Base-by-base conservation (phyloP, 1,140 invertebrate genomes). In the Leptoteleia sp. region DNA sequence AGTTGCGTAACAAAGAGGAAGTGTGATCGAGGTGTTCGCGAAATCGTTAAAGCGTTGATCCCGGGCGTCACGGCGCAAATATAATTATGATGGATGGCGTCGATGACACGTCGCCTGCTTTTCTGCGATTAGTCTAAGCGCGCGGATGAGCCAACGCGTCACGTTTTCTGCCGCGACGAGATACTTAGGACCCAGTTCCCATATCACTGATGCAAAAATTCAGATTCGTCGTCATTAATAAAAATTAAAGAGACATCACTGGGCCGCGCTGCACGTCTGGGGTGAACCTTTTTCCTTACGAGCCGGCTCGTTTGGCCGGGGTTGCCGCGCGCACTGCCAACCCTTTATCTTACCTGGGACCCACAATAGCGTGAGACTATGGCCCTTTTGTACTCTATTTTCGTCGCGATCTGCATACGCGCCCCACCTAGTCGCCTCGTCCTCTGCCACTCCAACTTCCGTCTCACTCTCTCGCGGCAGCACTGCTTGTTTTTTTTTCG, bases 161-260 rank as follows among this genome's bases (percentile, higher is more conserved):
- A 82, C 80, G 81, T 84, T 73, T 50, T 55, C 35, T 27, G 42
- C n/a, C 25, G 52, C 37, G 27, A 43, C 43, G 38, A 43, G 40
- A 62, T 50, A 48, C 48, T 42, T 67, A 48, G 43, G 59, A 9
- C 40, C 54, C 25, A 72, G 87, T 89, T 89, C 88, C 87, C 88
- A 89, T 89, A 89, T 89, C 88, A 88, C 81, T 73, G 82, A 89
- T 89, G 87, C 88, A 88, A 81, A 89, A 88, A 89, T 89, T 89
- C 87, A 89, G 88, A 89, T 89, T 85, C 75, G 45, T 52, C 29
- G 85, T 89, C 88, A 89, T 89, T 89, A 89, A 89, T 89, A 89
- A 89, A 89, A 89, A 89, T 89, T 89, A 89, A 89, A 89, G 88
- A 89, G 88, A 89, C 88, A 89, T 89, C 87, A 86, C 81, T 71